Base-by-base conservation (phyloP, 2,797 vertebrate genomes). In the Eptatretus atami region DNA sequence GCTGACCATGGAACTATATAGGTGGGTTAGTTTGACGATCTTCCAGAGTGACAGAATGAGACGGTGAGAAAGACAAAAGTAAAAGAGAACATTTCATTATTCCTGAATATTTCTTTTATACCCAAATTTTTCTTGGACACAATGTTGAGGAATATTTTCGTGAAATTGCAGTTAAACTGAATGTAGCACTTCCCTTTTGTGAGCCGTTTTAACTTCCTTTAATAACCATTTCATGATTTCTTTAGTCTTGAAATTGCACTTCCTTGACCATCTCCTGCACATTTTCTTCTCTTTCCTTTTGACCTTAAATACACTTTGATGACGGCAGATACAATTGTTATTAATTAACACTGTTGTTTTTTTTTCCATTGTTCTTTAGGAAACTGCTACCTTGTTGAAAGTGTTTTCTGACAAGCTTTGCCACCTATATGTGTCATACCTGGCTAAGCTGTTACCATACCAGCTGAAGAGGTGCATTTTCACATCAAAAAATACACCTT, bases 381-480 rank as follows among this genome's bases (percentile, higher is more conserved):
- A 98, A 74, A 98, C 92, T 24, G 76, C 82, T 69, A 79, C 78
- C 70, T 83, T 84, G 71, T 77, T 98, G 74, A 83, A 84, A 75
- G 69, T 70, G 65, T 92, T 98, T n/a, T 82, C 87, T 66, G 80
- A 81, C 66, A n/a, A 73, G 84, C 68, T 81, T 98, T 73, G 76
- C 78, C 52, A 79, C 80, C 31, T n/a, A n/a, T 96, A 96, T 68
- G 75, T 81, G 55, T 67, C 73, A 69, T 98, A 88, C 70, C 80
- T 94, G 73, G 81, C 80, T 72, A 98, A 93, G 78, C 86, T 98
- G 73, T 83, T 96, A 71, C 90, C 90, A 9, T 98, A 98, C 69
- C 92, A 98, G 69, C 78, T 95, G 64, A 90, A 90, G 81, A 98
- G 92, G 92, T 98, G 77, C 24, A 67, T 70, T 10, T 0, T 12